phyloP scores from a whole-genome alignment of 2,113 vertebrate genomes.

The Mus pahari region DNA sequence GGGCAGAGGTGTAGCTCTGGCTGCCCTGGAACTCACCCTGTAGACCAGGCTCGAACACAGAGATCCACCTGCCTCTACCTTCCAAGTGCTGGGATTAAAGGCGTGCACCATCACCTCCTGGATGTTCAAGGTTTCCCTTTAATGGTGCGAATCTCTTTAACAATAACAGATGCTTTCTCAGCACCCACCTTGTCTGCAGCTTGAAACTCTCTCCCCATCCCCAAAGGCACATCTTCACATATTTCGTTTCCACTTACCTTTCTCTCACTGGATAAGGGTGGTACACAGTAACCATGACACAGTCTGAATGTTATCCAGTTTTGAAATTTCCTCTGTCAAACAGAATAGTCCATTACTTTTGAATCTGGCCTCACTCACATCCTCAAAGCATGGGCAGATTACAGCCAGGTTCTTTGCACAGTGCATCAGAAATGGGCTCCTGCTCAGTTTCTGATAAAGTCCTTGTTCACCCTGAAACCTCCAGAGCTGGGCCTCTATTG shows the following conservation, averaged over 20 bases:
- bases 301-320: background rate
- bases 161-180: background rate
- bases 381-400: background rate
- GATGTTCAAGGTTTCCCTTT: too few relatives aligned
- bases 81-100: too few relatives aligned
- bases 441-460: background rate
- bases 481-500: background rate
- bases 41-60: too few relatives aligned
- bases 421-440: too few relatives aligned
- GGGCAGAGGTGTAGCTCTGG: background rate
- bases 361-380: too few relatives aligned
- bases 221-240: background rate
- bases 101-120: too few relatives aligned
- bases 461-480: too few relatives aligned
- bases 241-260: background rate
- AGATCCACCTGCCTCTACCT: too few relatives aligned
- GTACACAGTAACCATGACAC: background rate
- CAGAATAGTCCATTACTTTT: background rate
- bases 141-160: too few relatives aligned
- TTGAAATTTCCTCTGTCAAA: background rate
- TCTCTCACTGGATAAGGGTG: background rate
- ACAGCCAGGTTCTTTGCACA: background rate
- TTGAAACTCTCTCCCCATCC: background rate
- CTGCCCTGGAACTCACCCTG: too few relatives aligned
- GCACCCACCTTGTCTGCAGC: background rate